These are phyloP conservation scores for Condylura cristata DNA, from an alignment of 2,113 vertebrate genomes.

Conservation along the genomic window DNA sequence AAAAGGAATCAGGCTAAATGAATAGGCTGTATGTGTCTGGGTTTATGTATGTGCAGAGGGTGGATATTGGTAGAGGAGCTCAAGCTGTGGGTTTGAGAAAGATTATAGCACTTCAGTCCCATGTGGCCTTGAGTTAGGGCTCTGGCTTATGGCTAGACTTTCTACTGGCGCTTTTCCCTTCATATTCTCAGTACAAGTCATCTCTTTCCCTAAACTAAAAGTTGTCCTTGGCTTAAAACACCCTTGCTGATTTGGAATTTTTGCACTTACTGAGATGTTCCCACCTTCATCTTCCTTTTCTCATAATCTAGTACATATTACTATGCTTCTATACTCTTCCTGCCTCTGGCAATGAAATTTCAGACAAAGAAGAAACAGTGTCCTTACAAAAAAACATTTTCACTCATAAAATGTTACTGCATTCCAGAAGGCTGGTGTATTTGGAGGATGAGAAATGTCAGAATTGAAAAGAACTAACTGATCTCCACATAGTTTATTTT, in stretches of 20 bases:
- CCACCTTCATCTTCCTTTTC: neutral
- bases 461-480: slow-evolving; percentile 31
- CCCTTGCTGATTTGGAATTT: neutral
- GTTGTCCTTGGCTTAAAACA: slow-evolving; percentile 31
- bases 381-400: slow-evolving; percentile 62
- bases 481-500: slow-evolving; percentile 42
- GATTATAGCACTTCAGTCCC: neutral
- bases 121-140: neutral
- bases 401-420: slow-evolving; percentile 54
- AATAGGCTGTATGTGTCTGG: neutral
- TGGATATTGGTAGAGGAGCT: neutral
- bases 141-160: neutral
- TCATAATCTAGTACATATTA: neutral
- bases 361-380: slow-evolving; percentile 21
- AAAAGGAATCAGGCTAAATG: neutral
- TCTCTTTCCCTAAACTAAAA: slow-evolving; percentile 7
- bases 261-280: neutral
- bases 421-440: slow-evolving; percentile 54
- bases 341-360: slow-evolving; percentile 57
- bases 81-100: neutral
- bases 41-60: neutral
- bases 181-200: neutral
- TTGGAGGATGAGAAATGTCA: neutral
- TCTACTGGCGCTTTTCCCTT: neutral
- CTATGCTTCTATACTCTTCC: neutral